Base-by-base conservation (phyloP, 2,888 invertebrate genomes). In the Liodrosophila aerea region DNA sequence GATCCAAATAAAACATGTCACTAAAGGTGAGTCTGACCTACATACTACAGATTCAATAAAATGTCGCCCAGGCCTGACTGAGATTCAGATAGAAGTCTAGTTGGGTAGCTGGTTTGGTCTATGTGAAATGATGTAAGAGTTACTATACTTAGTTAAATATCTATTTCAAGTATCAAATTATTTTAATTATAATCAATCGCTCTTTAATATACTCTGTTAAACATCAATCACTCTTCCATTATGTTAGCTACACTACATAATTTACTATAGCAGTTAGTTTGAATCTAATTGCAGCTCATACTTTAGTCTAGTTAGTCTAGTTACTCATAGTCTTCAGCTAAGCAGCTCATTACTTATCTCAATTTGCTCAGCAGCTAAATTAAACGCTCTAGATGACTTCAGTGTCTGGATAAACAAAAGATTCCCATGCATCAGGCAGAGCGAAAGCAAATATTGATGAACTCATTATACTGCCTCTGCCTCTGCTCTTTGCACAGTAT, bases 11-110 rank as follows among this genome's bases (percentile, higher is more conserved):
- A 59, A 80, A 57, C 61, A 81, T 81, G 80, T 81, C 80, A 68
- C 82, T 81, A 64, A 81, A 81, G 82, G 80, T 81, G 47, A 80
- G 82, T 82, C 47, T 74, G 76, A 69, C 77, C 78, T n/a, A 76
- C 56, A 61, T 61, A n/a, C n/a, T n/a, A n/a, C n/a, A n/a, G n/a
- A n/a, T n/a, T n/a, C n/a, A 39, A 22, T 15, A 37, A 43, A 47
- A 33, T 53, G 13, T 31, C 36, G 41, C 12, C 50, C 33, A 36
- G 29, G 7, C 37, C 18, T 16, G 31, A 33, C 52, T 46, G 7
- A 9, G 15, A 13, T 37, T 39, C 13, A 16, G 22, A n/a, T n/a
- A n/a, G n/a, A n/a, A 9, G 34, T 13, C 44, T 18, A 44, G 34
- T 39, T 31, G 22, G 43, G 37, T 31, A 44, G 46, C 47, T 34